phyloP scores from a whole-genome alignment of 1,140 invertebrate genomes.

The Drosophila miranda region DNA sequence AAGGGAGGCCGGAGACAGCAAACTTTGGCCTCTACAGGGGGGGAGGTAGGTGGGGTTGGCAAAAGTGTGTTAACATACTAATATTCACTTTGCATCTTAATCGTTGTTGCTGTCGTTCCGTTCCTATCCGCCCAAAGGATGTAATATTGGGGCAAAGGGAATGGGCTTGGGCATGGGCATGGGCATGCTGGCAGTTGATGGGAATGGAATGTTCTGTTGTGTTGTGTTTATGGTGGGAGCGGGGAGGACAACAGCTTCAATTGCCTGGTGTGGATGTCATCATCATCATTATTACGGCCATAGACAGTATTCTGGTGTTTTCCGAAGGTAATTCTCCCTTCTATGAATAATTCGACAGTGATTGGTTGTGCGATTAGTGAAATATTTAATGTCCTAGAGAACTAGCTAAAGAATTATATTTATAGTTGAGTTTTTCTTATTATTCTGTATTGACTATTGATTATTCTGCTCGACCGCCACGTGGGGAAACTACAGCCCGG shows the following conservation, averaged over 20 bases:
- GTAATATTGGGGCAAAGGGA: slow-evolving; percentile 3
- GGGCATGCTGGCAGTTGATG: slow-evolving; percentile 9
- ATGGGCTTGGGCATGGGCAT: not conserved
- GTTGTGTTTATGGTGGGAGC: not conserved
- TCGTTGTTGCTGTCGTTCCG: slow-evolving; percentile 50
- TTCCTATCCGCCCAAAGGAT: slow-evolving; percentile 28
- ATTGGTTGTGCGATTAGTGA: not conserved
- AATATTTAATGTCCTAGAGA: too few relatives aligned
- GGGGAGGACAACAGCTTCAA: slow-evolving; percentile 34
- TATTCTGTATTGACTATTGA: too few relatives aligned
- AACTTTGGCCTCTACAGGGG: too few relatives aligned
- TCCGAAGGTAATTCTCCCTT: slow-evolving; percentile 26
- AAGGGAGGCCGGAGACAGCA: slow-evolving; percentile 29
- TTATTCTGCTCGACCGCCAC: too few relatives aligned
- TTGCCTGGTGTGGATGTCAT: slow-evolving; percentile 45
- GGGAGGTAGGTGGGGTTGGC: slow-evolving; percentile 9
- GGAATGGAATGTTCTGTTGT: slow-evolving; percentile 16
- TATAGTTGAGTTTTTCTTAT: too few relatives aligned
- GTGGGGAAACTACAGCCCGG: too few relatives aligned
- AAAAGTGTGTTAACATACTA: slow-evolving; percentile 72
- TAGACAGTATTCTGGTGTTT: slow-evolving; percentile 22
- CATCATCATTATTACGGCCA: slow-evolving; percentile 18
- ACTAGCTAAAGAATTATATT: too few relatives aligned
- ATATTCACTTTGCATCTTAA: slow-evolving; percentile 80
- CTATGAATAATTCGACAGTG: slow-evolving; percentile 12